Evolutionary conservation across 2,797 vertebrate species (phyloP).

Genomic region (Dicrostonyx torquatus): DNA sequence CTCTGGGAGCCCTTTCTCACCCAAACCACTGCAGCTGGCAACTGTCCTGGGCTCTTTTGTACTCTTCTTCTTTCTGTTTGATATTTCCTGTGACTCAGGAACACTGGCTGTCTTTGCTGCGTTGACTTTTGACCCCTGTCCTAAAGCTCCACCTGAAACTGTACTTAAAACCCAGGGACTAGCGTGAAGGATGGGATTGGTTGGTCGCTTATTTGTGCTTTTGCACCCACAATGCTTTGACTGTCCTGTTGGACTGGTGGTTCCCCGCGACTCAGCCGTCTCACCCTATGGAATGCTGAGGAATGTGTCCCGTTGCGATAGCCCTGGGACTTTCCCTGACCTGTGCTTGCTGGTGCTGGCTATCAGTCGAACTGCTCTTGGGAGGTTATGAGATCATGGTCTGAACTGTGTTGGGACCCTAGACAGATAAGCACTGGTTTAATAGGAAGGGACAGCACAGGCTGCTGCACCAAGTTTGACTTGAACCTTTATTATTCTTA

Average conservation of each 20-base stretch:
- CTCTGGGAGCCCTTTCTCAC: neutral
- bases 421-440: neutral
- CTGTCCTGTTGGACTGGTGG: neutral
- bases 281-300: neutral
- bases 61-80: neutral
- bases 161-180: neutral
- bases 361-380: conserved; percentile 11
- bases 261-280: neutral
- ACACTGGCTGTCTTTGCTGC: neutral
- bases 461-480: neutral
- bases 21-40: neutral
- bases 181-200: neutral
- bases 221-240: neutral
- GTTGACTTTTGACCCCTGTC: neutral
- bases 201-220: neutral
- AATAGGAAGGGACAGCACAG: neutral
- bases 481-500: neutral
- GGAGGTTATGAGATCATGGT: neutral
- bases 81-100: neutral
- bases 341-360: conserved; percentile 9
- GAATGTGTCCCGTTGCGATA: neutral
- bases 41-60: neutral
- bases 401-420: neutral
- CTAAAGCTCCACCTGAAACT: neutral
- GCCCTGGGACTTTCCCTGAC: neutral